These are phyloP conservation scores for Pocillopora damicornis DNA, from an alignment of 64 coral and sea anemone genomes.

Conservation along the genomic window DNA sequence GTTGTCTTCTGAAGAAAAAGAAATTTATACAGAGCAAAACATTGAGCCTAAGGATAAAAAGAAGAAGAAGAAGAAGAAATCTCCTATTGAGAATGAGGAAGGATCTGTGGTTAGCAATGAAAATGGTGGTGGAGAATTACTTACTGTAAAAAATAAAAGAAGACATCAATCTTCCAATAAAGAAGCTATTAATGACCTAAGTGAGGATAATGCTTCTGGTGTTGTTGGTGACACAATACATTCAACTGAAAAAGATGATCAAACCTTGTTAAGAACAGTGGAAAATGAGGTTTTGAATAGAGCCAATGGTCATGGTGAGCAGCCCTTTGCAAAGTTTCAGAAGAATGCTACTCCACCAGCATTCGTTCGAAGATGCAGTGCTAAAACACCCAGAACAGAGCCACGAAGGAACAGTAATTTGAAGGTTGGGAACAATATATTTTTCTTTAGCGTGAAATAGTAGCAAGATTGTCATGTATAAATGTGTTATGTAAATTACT, in stretches of 20 bases:
- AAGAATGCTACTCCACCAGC: conserved; percentile 61
- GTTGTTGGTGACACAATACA: neutral
- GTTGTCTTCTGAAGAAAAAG: neutral
- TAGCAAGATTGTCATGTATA: too few species aligned
- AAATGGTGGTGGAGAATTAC: conserved; percentile 1
- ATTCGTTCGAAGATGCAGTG: conserved; percentile 46
- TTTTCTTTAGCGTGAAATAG: too few species aligned
- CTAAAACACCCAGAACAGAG: conserved; percentile 41
- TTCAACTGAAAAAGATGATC: neutral
- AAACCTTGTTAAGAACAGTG: neutral
- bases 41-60: neutral
- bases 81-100: neutral
- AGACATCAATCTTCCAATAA: neutral
- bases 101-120: neutral
- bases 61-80: conserved; percentile 38
- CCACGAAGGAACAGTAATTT: neutral
- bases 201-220: neutral
- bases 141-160: neutral
- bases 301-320: neutral
- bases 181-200: neutral
- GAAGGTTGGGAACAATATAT: neutral
- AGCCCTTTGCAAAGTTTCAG: conserved; percentile 63
- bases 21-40: neutral
- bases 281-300: conserved; percentile 1
- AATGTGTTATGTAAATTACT: too few species aligned